Evolutionary conservation across 2,113 vertebrate species (phyloP).

Genomic region (Carassius carassius): DNA sequence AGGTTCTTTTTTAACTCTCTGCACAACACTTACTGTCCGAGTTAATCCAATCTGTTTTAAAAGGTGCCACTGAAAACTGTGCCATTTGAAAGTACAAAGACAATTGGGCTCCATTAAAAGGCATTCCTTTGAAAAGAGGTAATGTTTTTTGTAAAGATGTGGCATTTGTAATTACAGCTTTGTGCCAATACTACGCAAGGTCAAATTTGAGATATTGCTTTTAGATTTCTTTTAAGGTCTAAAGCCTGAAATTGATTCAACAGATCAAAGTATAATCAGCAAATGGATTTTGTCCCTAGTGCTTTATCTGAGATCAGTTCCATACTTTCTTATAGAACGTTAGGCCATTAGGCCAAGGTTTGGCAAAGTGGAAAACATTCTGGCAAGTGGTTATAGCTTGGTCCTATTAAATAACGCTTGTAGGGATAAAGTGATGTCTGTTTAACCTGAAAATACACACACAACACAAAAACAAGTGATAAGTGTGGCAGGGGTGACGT

Average conservation of each 20-base stretch:
- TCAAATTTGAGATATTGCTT: not conserved
- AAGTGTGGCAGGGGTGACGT: too few relatives aligned
- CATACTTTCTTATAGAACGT: not conserved
- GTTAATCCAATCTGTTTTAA: conserved; percentile 60
- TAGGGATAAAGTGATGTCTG: not conserved
- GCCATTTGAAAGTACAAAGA: conserved; percentile 60
- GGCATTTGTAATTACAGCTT: conserved; percentile 17
- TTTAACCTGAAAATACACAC: not conserved
- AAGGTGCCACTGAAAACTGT: conserved; percentile 53
- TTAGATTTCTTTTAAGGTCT: conserved; percentile 17
- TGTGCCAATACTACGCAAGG: not conserved
- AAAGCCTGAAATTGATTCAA: not conserved
- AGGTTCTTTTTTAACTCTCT: conserved; percentile 36
- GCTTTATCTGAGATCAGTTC: not conserved
- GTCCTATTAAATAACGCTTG: not conserved
- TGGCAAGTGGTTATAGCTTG: not conserved
- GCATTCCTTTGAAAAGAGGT: conserved; percentile 35
- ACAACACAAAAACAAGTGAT: conserved; percentile 14
- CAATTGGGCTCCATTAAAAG: conserved; percentile 68
- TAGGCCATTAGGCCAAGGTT: not conserved
- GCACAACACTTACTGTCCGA: conserved; percentile 55
- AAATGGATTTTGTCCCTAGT: not conserved
- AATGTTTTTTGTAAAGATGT: not conserved
- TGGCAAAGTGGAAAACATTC: not conserved
- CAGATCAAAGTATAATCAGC: not conserved